phyloP scores from a whole-genome alignment of 2,888 invertebrate species.

The Rapana venosa region DNA sequence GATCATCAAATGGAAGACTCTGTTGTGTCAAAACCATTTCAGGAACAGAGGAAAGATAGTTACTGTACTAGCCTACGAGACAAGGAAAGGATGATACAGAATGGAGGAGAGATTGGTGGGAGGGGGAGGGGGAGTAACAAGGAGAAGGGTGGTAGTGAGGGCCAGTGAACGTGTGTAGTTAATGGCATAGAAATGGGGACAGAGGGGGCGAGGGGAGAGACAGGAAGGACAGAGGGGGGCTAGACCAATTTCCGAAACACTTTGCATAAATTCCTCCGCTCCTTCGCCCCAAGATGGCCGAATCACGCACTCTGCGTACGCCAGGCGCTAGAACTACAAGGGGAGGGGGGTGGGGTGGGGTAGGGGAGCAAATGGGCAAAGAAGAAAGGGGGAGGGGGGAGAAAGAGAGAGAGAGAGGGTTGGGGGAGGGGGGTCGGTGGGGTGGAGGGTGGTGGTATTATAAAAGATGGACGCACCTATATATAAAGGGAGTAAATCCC shows the following conservation, averaged over 20 bases:
- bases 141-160: not conserved
- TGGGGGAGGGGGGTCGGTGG: not conserved
- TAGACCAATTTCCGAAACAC: not conserved
- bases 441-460: not conserved
- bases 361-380: too few relatives aligned
- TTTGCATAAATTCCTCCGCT: constrained; percentile 35
- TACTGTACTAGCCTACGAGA: too few relatives aligned
- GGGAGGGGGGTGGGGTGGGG: too few relatives aligned
- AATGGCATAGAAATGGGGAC: constrained; percentile 9
- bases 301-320: not conserved
- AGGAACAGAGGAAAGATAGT: not conserved
- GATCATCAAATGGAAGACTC: too few relatives aligned
- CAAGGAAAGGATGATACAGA: not conserved
- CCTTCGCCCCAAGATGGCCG: constrained; percentile 5
- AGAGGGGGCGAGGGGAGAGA: not conserved
- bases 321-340: constrained; percentile 2
- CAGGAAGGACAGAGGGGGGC: not conserved
- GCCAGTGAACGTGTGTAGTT: constrained; percentile 18
- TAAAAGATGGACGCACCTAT: not conserved
- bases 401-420: not conserved
- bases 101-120: not conserved
- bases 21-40: not conserved
- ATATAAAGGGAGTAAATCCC: not conserved
- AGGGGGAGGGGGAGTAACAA: not conserved
- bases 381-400: not conserved